A percentile compares a stretch with the other conserved stretches of the same genome.
phyloP scores from a whole-genome alignment of 2,888 invertebrate species.

The Agrochola lota region DNA sequence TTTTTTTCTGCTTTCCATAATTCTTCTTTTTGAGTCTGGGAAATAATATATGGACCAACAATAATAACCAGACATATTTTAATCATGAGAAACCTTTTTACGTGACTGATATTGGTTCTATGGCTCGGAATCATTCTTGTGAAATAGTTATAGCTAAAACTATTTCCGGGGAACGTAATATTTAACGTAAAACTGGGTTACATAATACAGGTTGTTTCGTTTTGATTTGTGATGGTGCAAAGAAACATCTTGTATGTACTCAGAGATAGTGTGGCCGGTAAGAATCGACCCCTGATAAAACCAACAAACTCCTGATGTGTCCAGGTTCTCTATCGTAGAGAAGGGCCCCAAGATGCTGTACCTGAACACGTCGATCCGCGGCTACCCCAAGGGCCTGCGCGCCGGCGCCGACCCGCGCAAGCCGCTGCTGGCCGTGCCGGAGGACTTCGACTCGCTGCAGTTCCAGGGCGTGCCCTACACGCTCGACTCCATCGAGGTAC shows the following conservation, averaged over 20 bases:
- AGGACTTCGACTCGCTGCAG: slow-evolving; percentile 93
- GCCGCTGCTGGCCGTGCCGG: slow-evolving; percentile 93
- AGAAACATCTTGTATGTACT: background rate
- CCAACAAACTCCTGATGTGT: background rate
- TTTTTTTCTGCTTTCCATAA: no score
- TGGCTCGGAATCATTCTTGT: background rate
- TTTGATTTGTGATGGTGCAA: background rate
- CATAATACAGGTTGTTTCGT: background rate
- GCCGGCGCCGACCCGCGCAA: slow-evolving; percentile 95
- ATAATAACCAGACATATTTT: background rate
- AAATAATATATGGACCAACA: background rate
- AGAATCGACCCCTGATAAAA: background rate
- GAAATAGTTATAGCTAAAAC: background rate
- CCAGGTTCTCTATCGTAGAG: slow-evolving; percentile 81
- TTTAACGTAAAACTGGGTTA: background rate
- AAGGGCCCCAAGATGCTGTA: slow-evolving; percentile 94
- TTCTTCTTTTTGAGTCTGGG: background rate
- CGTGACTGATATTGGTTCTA: background rate
- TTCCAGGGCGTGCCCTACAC: slow-evolving; percentile 92
- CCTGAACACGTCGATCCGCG: slow-evolving; percentile 95
- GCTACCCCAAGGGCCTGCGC: slow-evolving; percentile 95
- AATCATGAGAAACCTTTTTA: background rate
- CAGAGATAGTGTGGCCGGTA: background rate
- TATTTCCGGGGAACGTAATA: background rate
- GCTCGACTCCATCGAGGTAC: slow-evolving; percentile 91